A percentile compares a stretch with the other conserved stretches of the same genome.
These are phyloP conservation scores for Tipula vernalis DNA, from an alignment of 2,888 invertebrate species.

Conservation along the genomic window DNA sequence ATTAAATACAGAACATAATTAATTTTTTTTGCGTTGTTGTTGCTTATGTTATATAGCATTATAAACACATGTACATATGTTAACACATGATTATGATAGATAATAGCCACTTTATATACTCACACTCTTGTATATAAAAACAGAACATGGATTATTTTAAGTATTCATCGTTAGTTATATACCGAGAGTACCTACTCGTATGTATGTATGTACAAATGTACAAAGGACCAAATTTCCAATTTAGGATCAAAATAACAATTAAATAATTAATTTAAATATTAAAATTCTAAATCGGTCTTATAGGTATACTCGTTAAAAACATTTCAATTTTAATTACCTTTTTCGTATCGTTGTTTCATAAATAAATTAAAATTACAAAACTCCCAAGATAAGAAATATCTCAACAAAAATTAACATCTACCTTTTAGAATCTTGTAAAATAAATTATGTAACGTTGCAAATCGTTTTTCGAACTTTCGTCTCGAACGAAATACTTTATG, in stretches of 20 bases:
- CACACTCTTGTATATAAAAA: background rate
- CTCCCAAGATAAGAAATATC: background rate
- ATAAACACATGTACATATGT: background rate
- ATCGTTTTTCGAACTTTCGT: background rate
- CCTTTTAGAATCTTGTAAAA: background rate
- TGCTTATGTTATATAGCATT: background rate
- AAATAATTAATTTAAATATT: background rate
- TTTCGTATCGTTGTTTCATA: background rate
- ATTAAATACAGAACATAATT: background rate
- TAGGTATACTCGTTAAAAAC: background rate
- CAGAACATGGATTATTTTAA: background rate
- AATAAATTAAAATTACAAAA: background rate
- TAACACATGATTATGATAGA: background rate
- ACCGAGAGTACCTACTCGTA: background rate
- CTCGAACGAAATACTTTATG: background rate
- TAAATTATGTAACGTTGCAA: background rate
- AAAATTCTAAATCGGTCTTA: background rate
- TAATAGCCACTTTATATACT: background rate
- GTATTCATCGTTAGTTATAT: background rate
- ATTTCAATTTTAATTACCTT: background rate
- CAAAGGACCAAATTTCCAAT: background rate
- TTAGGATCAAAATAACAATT: background rate
- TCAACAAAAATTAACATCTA: background rate
- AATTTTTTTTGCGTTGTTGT: background rate
- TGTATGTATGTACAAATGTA: background rate